Conservation (phyloP, 2,113 vertebrate species). For the Pelmatolapia mariae region DNA sequence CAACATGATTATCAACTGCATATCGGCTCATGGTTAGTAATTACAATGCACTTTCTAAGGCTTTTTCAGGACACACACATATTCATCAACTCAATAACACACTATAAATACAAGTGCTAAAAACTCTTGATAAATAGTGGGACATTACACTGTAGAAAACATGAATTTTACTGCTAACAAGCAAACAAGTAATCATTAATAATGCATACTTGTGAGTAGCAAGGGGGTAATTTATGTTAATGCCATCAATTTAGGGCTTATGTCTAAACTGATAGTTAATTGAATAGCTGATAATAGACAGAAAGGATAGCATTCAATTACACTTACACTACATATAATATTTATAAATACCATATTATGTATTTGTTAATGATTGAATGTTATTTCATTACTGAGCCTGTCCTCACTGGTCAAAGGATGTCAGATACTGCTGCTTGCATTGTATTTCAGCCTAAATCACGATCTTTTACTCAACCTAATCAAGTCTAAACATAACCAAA, state of each 20-base stretch:
- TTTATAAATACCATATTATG: not conserved
- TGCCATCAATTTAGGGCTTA: not conserved
- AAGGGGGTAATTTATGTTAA: not conserved
- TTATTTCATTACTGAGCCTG: not conserved
- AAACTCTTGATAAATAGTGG: not conserved
- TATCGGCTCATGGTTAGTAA: not conserved
- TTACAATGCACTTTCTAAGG: not conserved
- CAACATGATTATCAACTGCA: not conserved
- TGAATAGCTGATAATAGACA: not conserved
- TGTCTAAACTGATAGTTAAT: not conserved
- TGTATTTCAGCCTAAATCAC: not conserved
- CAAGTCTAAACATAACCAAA: not conserved
- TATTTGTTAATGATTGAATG: not conserved
- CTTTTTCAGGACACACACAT: not conserved
- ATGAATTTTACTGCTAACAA: not conserved
- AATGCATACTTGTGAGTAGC: not conserved
- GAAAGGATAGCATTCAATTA: not conserved
- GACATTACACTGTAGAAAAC: not conserved
- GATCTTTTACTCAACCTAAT: not conserved
- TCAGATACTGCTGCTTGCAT: not conserved
- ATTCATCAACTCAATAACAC: not conserved
- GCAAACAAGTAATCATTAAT: not conserved
- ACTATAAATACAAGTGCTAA: not conserved
- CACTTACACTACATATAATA: not conserved
- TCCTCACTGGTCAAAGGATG: not conserved